phyloP scores from a whole-genome alignment of 2,113 vertebrate genomes.

The Hiodon tergisus region DNA sequence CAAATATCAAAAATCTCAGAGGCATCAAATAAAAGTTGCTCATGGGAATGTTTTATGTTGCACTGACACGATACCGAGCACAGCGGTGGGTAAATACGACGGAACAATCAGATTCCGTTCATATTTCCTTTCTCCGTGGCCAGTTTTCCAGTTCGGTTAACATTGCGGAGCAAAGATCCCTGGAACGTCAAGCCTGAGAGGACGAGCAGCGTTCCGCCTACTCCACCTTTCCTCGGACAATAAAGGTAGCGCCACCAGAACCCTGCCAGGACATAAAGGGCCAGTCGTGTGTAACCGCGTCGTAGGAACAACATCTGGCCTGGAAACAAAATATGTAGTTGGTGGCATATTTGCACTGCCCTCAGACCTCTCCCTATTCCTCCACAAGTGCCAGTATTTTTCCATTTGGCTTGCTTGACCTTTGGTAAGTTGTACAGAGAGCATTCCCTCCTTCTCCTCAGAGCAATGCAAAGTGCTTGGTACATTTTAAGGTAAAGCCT shows the following conservation, averaged over 20 bases:
- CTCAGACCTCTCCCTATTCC: neutral
- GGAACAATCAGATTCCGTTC: neutral
- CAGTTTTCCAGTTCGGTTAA: neutral
- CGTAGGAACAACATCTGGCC: conserved; percentile 10
- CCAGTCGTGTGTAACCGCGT: neutral
- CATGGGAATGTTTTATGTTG: neutral
- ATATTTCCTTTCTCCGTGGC: neutral
- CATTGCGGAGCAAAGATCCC: neutral
- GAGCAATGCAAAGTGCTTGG: neutral
- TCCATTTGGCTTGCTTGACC: conserved; percentile 13
- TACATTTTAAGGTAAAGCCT: neutral
- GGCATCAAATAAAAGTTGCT: neutral
- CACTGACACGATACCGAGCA: too few species aligned
- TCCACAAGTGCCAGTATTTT: conserved; percentile 15
- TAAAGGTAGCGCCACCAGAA: neutral
- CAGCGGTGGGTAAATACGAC: neutral
- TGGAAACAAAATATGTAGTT: neutral
- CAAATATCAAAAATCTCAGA: neutral
- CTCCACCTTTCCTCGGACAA: neutral
- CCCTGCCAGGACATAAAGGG: neutral
- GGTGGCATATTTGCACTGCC: conserved; percentile 12
- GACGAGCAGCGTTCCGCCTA: neutral
- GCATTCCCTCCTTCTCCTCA: conserved; percentile 3
- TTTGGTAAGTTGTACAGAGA: conserved; percentile 2
- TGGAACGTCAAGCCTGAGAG: neutral